These are phyloP conservation scores for Phataginus tricuspis DNA, from an alignment of 2,797 vertebrate species.

Conservation along the genomic window DNA sequence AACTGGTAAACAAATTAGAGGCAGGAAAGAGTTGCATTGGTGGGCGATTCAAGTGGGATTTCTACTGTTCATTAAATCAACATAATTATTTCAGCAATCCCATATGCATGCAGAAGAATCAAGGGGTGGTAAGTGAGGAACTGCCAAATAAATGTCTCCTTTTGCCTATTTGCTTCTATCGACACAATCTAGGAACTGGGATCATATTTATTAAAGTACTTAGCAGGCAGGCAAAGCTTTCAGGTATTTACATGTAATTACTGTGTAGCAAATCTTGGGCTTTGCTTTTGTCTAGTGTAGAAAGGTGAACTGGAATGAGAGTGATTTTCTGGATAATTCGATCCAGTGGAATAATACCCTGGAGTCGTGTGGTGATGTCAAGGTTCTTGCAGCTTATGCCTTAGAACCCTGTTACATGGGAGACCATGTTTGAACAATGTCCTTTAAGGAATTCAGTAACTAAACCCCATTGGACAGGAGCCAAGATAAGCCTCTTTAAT, in stretches of 20 bases:
- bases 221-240: not conserved
- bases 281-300: conserved; percentile 30
- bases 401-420: conserved; percentile 75
- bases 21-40: not conserved
- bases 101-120: not conserved
- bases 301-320: conserved; percentile 30
- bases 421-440: conserved; percentile 77
- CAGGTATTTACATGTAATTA: not conserved
- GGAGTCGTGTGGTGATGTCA: conserved; percentile 5
- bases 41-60: not conserved
- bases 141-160: not conserved
- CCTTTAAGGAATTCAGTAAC: conserved; percentile 78
- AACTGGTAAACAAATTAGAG: not conserved
- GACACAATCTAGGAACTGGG: not conserved
- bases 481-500: conserved; percentile 79
- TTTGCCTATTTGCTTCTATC: not conserved
- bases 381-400: conserved; percentile 51
- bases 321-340: conserved; percentile 59
- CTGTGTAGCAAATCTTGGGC: not conserved
- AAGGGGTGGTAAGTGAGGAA: not conserved
- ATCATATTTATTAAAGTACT: conserved; percentile 11
- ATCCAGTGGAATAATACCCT: conserved; percentile 57
- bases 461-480: conserved; percentile 66
- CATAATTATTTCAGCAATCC: not conserved
- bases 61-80: not conserved